Evolutionary conservation across 2,113 vertebrate genomes (phyloP).

Genomic region (Haemorhous mexicanus): DNA sequence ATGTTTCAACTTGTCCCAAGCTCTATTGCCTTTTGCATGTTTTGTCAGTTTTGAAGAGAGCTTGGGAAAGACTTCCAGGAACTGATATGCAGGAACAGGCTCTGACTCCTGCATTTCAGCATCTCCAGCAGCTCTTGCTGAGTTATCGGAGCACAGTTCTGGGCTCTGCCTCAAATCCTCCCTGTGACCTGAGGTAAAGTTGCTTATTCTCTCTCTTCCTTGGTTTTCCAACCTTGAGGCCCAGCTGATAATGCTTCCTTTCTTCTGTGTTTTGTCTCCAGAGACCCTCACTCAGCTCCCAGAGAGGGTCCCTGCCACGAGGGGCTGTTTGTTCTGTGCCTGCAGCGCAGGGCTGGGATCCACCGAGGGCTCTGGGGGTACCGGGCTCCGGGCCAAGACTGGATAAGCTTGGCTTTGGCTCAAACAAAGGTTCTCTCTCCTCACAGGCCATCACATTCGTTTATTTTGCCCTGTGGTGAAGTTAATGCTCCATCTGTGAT

Average conservation of each 20-base stretch:
- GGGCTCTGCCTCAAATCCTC: constrained; percentile 6
- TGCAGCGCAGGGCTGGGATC: neutral
- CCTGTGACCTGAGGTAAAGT: neutral
- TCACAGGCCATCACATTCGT: constrained; percentile 15
- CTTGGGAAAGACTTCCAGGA: constrained; percentile 44
- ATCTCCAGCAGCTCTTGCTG: constrained; percentile 25
- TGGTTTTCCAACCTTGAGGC: neutral
- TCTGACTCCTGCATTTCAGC: neutral
- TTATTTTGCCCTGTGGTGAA: constrained; percentile 57
- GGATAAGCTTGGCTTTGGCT: constrained; percentile 40
- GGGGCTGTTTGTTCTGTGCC: neutral
- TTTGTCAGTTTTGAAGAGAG: constrained; percentile 2
- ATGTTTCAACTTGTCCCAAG: constrained; percentile 30
- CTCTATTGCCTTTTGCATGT: constrained; percentile 11
- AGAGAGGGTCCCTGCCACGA: neutral
- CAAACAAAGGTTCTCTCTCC: constrained; percentile 56
- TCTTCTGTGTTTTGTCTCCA: neutral
- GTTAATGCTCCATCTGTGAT: constrained; percentile 45
- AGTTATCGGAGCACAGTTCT: neutral
- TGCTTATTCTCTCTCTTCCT: neutral
- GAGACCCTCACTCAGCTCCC: neutral
- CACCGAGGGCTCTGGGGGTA: neutral
- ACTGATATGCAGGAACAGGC: constrained; percentile 11
- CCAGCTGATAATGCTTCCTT: constrained; percentile 12
- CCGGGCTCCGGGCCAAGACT: constrained; percentile 14